Percentiles rank a stretch among this genome's conserved stretches.
These are phyloP conservation scores for Stomatorhinus ivindoensis DNA, from an alignment of 2,113 vertebrate genomes.

Conservation along the genomic window DNA sequence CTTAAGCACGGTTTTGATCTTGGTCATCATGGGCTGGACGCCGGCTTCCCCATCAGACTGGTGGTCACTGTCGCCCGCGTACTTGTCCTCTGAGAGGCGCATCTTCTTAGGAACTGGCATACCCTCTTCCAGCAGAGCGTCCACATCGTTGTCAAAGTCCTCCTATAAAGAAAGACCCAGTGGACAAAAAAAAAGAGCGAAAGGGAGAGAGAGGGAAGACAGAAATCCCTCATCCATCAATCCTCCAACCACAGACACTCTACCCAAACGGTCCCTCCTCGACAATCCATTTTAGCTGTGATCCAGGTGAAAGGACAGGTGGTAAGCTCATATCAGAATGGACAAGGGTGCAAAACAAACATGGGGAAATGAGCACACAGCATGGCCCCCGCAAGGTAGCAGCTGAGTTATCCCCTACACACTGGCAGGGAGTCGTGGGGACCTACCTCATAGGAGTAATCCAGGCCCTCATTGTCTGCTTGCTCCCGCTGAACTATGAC, in stretches of 20 bases:
- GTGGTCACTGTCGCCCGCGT: slow-evolving; percentile 83
- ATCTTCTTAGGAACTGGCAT: slow-evolving; percentile 93
- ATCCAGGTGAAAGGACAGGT: neutral
- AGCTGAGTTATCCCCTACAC: neutral
- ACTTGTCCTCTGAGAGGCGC: slow-evolving; percentile 77
- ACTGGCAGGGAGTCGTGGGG: neutral
- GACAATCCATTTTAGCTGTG: neutral
- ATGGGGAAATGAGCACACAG: neutral
- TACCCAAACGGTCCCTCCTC: neutral
- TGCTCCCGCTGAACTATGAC: slow-evolving; percentile 86
- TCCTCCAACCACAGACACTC: neutral
- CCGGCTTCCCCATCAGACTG: slow-evolving; percentile 85
- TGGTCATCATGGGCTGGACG: slow-evolving; percentile 98
- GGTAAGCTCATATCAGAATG: neutral
- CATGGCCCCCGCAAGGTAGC: neutral
- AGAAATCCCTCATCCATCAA: neutral
- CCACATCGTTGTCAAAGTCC: slow-evolving; percentile 98
- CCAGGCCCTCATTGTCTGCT: slow-evolving; percentile 77
- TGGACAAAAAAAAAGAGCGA: slow-evolving; percentile 32
- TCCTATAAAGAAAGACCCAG: slow-evolving; percentile 75
- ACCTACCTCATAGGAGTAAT: slow-evolving; percentile 89
- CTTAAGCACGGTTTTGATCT: slow-evolving; percentile 99
- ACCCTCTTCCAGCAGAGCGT: slow-evolving; percentile 91
- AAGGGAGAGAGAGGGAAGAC: slow-evolving; percentile 10
- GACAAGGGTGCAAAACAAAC: neutral